These are phyloP conservation scores for Gobionotothen gibberifrons DNA, from an alignment of 2,797 vertebrate genomes.

Conservation along the genomic window DNA sequence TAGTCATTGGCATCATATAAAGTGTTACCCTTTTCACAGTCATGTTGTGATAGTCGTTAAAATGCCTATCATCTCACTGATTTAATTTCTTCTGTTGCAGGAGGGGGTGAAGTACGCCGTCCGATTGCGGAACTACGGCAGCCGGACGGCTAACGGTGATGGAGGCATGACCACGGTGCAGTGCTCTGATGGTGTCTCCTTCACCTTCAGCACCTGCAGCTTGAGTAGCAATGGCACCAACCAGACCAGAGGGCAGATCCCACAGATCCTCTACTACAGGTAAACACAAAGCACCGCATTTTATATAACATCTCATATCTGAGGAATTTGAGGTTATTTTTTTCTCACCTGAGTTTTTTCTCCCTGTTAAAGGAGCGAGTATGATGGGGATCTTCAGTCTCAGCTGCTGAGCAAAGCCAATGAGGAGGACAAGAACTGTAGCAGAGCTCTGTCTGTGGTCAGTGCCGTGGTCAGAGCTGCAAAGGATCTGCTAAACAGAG, in stretches of 20 bases:
- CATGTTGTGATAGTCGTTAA: neutral
- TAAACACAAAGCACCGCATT: constrained; percentile 58
- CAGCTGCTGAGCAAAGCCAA: constrained; percentile 98
- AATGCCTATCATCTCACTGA: neutral
- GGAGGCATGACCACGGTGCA: constrained; percentile 99
- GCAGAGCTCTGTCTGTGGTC: constrained; percentile 95
- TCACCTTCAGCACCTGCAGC: constrained; percentile 98
- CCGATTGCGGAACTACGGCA: constrained; percentile 96
- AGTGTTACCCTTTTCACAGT: neutral
- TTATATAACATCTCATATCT: neutral
- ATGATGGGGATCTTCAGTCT: constrained; percentile 97
- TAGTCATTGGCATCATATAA: no score
- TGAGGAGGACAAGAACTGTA: constrained; percentile 99
- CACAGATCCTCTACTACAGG: constrained; percentile 99
- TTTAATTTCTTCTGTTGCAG: constrained; percentile 74
- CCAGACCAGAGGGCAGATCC: constrained; percentile 97
- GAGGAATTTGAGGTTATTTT: neutral
- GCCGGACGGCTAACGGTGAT: constrained; percentile 98
- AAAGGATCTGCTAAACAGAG: constrained; percentile 96
- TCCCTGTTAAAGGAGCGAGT: constrained; percentile 90
- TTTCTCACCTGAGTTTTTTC: constrained; percentile 19
- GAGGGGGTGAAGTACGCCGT: constrained; percentile 97
- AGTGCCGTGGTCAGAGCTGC: constrained; percentile 96
- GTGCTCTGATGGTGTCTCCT: constrained; percentile 95
- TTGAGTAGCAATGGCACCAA: constrained; percentile 99